Percentiles rank a stretch among this genome's conserved stretches.
Conservation (phyloP, 2,888 invertebrate genomes). For the Syritta pipiens region DNA sequence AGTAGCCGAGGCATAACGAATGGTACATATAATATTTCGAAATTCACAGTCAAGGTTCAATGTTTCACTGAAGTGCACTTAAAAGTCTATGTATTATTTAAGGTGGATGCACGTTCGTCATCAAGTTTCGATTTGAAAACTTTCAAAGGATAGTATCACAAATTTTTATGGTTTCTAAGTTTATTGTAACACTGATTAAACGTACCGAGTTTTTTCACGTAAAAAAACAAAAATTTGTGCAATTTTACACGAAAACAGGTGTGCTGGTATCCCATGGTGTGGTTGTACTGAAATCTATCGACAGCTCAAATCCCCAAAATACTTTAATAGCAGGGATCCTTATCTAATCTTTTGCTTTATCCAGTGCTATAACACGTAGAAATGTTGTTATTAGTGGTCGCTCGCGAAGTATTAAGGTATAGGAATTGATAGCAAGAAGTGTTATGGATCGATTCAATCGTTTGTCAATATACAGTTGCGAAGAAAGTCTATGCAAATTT, state of each 20-base stretch:
- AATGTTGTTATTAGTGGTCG: neutral
- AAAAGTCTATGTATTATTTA: too few species aligned
- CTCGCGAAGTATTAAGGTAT: neutral
- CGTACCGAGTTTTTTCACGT: conserved; percentile 7
- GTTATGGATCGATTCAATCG: conserved; percentile 1
- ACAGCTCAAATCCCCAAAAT: neutral
- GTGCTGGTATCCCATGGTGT: neutral
- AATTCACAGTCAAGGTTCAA: too few species aligned
- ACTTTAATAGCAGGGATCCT: neutral
- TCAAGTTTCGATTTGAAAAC: too few species aligned
- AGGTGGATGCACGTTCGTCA: too few species aligned
- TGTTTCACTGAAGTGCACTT: too few species aligned
- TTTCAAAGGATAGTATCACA: too few species aligned
- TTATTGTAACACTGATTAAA: too few species aligned
- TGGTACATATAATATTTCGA: too few species aligned
- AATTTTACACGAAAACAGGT: neutral
- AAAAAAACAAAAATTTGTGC: neutral
- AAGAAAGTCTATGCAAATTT: too few species aligned
- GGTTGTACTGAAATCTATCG: neutral
- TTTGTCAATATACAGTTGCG: too few species aligned
- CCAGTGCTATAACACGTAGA: neutral
- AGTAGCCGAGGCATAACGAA: too few species aligned
- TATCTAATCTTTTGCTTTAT: conserved; percentile 20
- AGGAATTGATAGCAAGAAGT: neutral
- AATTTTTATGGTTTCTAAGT: too few species aligned